Evolutionary conservation across 2,113 vertebrate species (phyloP).

Genomic region (Gnathonemus echidnorhynchus): DNA sequence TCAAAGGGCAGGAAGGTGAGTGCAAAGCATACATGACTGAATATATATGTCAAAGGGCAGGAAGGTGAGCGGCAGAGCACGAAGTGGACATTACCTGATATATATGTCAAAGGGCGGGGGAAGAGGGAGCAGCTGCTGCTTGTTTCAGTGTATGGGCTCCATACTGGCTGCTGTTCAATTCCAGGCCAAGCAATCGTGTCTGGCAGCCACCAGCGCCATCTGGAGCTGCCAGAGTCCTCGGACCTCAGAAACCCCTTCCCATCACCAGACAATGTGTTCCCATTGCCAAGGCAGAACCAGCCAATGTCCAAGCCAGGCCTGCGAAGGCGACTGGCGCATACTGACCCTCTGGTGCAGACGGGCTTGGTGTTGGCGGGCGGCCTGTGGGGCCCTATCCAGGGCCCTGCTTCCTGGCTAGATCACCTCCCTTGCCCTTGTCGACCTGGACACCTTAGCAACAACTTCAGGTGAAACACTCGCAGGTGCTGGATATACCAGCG

Average conservation of each 20-base stretch:
- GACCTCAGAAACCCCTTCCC: conserved; percentile 53
- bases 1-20: background rate
- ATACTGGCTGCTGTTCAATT: background rate
- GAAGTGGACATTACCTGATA: background rate
- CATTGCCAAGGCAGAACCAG: conserved; percentile 73
- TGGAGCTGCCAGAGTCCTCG: conserved; percentile 73
- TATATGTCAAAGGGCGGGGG: background rate
- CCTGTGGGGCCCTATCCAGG: conserved; percentile 42
- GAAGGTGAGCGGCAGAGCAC: background rate
- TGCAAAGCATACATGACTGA: background rate
- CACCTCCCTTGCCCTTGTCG: background rate
- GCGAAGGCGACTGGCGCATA: conserved; percentile 52
- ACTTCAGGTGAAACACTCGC: background rate
- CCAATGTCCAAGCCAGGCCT: conserved; percentile 64
- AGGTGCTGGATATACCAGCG: background rate
- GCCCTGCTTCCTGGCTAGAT: conserved; percentile 53
- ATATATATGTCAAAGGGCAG: background rate
- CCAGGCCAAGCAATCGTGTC: conserved; percentile 27
- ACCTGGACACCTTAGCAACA: background rate
- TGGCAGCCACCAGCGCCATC: conserved; percentile 82
- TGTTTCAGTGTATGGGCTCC: background rate
- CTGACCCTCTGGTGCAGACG: background rate
- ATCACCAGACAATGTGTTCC: conserved; percentile 63
- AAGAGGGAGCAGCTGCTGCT: background rate
- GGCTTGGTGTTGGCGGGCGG: conserved; percentile 60